Base-by-base conservation (phyloP, 2,797 vertebrate genomes). In the Clangula hyemalis region DNA sequence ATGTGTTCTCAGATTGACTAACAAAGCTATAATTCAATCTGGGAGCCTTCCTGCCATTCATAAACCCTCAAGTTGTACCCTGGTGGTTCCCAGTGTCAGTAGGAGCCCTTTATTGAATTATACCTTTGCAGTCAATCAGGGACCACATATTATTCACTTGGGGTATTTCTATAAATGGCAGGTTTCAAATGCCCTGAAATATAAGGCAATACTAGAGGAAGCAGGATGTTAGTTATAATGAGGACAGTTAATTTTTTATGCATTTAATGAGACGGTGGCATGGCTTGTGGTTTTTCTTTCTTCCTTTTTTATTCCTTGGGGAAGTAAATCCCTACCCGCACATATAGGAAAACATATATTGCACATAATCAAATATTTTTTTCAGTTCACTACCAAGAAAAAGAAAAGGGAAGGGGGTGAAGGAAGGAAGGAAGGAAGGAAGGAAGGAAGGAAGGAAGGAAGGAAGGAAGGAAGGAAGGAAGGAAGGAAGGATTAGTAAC, bases 151-250 rank as follows among this genome's bases (percentile, higher is more conserved):
- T 97, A 93, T 71, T 91, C 79, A 85, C 69, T 95, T 14, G 43
- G 85, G 77, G 36, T 91, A 93, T 96, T 97, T 94, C 88, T 92
- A 64, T 90, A 96, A 96, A 88, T 80, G 89, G 88, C 92, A 97
- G 85, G 79, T 95, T 96, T 95, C 90, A 81, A 97, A 94, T 94
- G 88, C 54, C 77, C 85, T 96, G 90, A 97, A 96, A 97, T 91
- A 74, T 36, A 97, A 97, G 87, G 93, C 84, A 96, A 61, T 43
- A 75, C 71, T 95, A 95, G 41, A 96, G 93, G 85, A 95, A 95
- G 87, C 93, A 87, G 90, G 93, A 97, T 93, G 89, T 93, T 96
- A 94, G 90, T 92, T 87, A 87, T 96, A 97, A 97, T 91, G 72
- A 97, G 89, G 90, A 96, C 66, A 95, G 81, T 25, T 86, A n/a